Conservation (phyloP, 2,888 invertebrate genomes). For the Chymomyza procnemis region DNA sequence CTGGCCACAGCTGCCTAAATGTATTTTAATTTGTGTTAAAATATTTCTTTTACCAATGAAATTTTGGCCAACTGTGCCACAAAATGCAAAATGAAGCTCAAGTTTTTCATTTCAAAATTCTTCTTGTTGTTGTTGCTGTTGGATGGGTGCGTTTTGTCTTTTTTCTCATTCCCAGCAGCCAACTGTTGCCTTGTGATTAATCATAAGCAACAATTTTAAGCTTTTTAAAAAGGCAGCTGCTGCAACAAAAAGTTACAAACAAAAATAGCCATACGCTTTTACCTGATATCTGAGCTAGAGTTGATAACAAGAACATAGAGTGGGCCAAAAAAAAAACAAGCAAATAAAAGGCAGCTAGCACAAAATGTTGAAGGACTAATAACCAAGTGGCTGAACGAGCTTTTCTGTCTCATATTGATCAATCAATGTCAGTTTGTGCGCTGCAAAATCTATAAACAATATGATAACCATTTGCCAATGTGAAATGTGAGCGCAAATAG, state of each 20-base stretch:
- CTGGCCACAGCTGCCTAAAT: constrained; percentile 71
- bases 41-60: constrained; percentile 18
- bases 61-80: constrained; percentile 8
- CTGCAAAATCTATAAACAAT: constrained; percentile 77
- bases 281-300: constrained; percentile 65
- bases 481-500: background rate
- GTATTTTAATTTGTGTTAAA: constrained; percentile 69
- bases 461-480: constrained; percentile 71
- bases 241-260: constrained; percentile 29
- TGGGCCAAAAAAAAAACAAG: background rate
- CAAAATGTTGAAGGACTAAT: background rate
- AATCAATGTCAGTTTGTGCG: constrained; percentile 76
- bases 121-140: background rate
- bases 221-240: constrained; percentile 46
- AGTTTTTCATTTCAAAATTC: constrained; percentile 53
- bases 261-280: constrained; percentile 17
- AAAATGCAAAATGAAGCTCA: constrained; percentile 51
- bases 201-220: constrained; percentile 45
- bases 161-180: constrained; percentile 1
- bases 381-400: constrained; percentile 16
- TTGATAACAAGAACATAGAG: constrained; percentile 51
- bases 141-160: background rate
- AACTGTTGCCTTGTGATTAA: constrained; percentile 60
- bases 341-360: constrained; percentile 29
- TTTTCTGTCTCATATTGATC: constrained; percentile 72